Evolutionary conservation across 2,113 vertebrate genomes (phyloP).

Genomic region (Mirounga angustirostris): DNA sequence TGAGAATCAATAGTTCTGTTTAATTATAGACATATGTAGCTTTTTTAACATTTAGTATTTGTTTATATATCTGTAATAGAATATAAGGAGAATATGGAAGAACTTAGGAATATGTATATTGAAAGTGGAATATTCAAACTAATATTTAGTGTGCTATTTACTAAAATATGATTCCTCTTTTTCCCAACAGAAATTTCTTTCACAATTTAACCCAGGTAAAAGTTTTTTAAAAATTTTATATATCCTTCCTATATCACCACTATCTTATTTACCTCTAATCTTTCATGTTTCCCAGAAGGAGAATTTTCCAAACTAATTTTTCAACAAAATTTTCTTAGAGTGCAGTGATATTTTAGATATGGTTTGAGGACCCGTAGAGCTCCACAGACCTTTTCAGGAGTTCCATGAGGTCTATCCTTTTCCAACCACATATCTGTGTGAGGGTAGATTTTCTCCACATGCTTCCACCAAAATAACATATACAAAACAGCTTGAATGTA

Average conservation of each 20-base stretch:
- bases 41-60: neutral
- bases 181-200: slow-evolving; percentile 28
- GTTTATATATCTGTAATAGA: neutral
- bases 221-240: neutral
- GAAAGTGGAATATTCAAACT: slow-evolving; percentile 24
- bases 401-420: neutral
- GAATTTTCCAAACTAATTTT: slow-evolving; percentile 30
- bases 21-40: neutral
- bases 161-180: slow-evolving; percentile 67
- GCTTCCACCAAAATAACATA: neutral
- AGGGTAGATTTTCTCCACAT: neutral
- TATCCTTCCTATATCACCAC: neutral
- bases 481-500: neutral
- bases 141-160: neutral
- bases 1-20: neutral
- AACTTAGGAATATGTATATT: neutral
- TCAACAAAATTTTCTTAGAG: neutral
- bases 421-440: neutral
- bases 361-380: neutral
- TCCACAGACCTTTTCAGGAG: neutral
- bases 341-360: neutral
- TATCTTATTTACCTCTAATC: neutral
- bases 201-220: slow-evolving; percentile 71
- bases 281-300: neutral
- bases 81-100: slow-evolving; percentile 28